Conservation (phyloP, 2,888 invertebrate species). For the Laspeyria flexula region DNA sequence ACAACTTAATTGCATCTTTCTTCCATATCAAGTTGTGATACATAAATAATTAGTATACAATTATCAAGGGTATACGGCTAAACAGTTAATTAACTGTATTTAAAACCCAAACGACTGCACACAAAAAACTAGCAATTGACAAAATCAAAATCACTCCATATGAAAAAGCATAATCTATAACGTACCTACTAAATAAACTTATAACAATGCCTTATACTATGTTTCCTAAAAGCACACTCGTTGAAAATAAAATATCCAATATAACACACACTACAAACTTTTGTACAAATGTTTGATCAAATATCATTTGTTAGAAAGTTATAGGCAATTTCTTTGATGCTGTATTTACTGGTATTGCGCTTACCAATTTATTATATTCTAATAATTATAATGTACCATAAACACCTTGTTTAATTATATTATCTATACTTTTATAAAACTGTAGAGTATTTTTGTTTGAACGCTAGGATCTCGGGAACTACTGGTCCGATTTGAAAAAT, state of each 20-base stretch:
- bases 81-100: not conserved
- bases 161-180: slow-evolving; percentile 47
- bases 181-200: slow-evolving; percentile 45
- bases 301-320: slow-evolving; percentile 7
- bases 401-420: too few species aligned
- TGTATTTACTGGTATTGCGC: slow-evolving; percentile 14
- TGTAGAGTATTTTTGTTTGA: too few species aligned
- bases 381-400: too few species aligned
- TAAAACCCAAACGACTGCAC: not conserved
- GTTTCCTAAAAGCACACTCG: slow-evolving; percentile 44
- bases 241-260: slow-evolving; percentile 16
- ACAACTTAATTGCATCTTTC: too few species aligned
- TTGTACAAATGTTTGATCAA: slow-evolving; percentile 37
- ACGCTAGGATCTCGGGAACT: too few species aligned
- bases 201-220: slow-evolving; percentile 53
- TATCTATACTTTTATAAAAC: too few species aligned
- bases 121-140: slow-evolving; percentile 5
- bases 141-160: slow-evolving; percentile 23
- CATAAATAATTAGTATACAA: slow-evolving; percentile 2
- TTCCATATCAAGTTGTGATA: too few species aligned
- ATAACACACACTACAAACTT: slow-evolving; percentile 51
- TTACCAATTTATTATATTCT: too few species aligned
- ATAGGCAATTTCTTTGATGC: slow-evolving; percentile 21
- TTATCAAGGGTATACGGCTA: not conserved
- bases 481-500: too few species aligned